Evolutionary conservation across 2,888 invertebrate species (phyloP).

Genomic region (Habrosyne pyritoides): DNA sequence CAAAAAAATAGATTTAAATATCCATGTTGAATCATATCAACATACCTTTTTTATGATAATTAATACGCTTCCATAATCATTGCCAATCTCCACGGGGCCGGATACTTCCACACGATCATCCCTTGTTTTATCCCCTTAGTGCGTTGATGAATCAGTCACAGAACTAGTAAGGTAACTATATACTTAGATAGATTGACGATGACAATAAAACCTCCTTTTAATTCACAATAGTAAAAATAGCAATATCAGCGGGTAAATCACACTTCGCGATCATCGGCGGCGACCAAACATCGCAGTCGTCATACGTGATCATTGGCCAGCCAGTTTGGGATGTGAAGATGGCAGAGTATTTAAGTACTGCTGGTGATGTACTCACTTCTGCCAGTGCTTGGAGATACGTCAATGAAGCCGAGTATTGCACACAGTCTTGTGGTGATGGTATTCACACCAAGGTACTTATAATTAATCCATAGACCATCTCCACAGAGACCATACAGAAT

Average conservation of each 20-base stretch:
- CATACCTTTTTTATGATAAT: too few species aligned
- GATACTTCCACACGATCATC: too few species aligned
- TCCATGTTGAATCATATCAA: too few species aligned
- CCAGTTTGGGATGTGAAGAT: constrained; percentile 84
- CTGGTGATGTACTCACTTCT: constrained; percentile 85
- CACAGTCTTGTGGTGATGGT: constrained; percentile 79
- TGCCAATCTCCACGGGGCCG: too few species aligned
- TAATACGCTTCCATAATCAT: too few species aligned
- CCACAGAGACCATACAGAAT: too few species aligned
- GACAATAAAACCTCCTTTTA: neutral
- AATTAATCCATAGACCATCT: too few species aligned
- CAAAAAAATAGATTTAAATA: too few species aligned
- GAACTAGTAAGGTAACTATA: too few species aligned
- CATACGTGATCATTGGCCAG: constrained; percentile 85
- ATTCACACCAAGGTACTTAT: constrained; percentile 79
- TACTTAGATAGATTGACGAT: neutral
- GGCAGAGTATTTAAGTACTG: constrained; percentile 74
- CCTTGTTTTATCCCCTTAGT: too few species aligned
- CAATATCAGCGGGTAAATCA: constrained; percentile 84
- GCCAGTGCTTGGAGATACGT: constrained; percentile 85
- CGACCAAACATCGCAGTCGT: constrained; percentile 72
- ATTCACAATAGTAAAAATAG: constrained; percentile 81
- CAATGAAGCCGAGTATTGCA: constrained; percentile 84
- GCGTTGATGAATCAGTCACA: too few species aligned
- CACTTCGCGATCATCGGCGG: constrained; percentile 82